Base-by-base conservation (phyloP, 1,140 invertebrate species). In the Leptestheria dahalacensis region DNA sequence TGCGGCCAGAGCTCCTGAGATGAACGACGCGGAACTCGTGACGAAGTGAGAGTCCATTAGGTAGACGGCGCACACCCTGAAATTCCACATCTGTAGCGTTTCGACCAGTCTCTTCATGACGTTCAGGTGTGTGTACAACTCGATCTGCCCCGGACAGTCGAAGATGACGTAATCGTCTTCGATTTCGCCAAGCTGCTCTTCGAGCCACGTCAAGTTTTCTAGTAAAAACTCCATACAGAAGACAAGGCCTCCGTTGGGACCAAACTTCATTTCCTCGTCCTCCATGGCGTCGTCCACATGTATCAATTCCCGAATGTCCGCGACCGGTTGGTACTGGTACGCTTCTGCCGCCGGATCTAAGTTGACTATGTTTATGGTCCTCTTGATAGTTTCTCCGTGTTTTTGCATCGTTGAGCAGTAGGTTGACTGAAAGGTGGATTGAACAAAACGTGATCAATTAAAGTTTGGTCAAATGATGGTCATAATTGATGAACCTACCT, bases 131-230 rank as follows among this genome's bases (percentile, higher is more conserved):
- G 92, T 97, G 71, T 97, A 99, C 0, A 99, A 74, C 73, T 99
- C 97, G 63, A 99, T 95, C 79, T 99, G 96, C 3, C 96, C 95
- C 11, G 96, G 95, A 72, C 94, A 97, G 75, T 99, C 96, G 71
- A 99, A 97, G n/a, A 99, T 73, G 55, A 97, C 83, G 69, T 98
- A 99, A 73, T 98, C 95, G 1, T 81, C 78, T 57, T 86, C 82
- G 25, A 73, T 69, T 12, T 79, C 78, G 12, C 80, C 82, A 12
- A 96, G 71, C 68, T 90, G 81, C 53, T 93, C 87, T 66, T 86
- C 79, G 6, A 98, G 71, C 93, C 93, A 98, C 24, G 90, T 84
- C 64, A 83, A 76, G 73, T 98, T 95, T 70, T 94, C 83, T 51
- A 93, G 69, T 3, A 98, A 75, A 41, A 64, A 59, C 84, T 98